phyloP scores from a whole-genome alignment of 2,113 vertebrate genomes.

The Setophaga coronata region DNA sequence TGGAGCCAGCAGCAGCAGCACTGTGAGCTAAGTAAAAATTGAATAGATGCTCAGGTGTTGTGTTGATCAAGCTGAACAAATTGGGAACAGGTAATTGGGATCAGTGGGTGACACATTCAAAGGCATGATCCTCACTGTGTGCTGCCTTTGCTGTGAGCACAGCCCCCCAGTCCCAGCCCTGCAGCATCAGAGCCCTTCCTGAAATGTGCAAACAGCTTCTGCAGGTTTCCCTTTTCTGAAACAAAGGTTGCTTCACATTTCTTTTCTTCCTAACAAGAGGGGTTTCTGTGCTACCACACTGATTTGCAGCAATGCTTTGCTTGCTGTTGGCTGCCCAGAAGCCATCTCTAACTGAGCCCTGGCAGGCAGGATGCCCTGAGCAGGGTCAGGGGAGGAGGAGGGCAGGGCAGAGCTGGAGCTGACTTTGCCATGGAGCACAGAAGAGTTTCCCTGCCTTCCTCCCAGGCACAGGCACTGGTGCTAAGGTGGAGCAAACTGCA shows the following conservation, averaged over 20 bases:
- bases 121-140: neutral
- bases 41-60: neutral
- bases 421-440: neutral
- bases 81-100: neutral
- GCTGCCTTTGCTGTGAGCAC: neutral
- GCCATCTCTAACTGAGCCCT: neutral
- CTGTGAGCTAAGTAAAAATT: neutral
- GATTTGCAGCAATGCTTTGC: neutral
- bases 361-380: neutral
- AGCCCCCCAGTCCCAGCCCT: fast-evolving
- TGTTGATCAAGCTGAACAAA: neutral
- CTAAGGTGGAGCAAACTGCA: neutral
- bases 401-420: neutral
- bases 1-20: neutral
- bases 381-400: neutral
- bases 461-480: neutral
- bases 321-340: neutral
- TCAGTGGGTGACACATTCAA: neutral
- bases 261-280: neutral
- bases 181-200: neutral
- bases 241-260: neutral
- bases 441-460: neutral
- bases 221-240: neutral
- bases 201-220: neutral
- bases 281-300: neutral